Percentiles rank a stretch among this genome's conserved stretches.
Evolutionary conservation across 2,888 invertebrate genomes (phyloP).

Genomic region (Marasmarcha lunaedactyla): DNA sequence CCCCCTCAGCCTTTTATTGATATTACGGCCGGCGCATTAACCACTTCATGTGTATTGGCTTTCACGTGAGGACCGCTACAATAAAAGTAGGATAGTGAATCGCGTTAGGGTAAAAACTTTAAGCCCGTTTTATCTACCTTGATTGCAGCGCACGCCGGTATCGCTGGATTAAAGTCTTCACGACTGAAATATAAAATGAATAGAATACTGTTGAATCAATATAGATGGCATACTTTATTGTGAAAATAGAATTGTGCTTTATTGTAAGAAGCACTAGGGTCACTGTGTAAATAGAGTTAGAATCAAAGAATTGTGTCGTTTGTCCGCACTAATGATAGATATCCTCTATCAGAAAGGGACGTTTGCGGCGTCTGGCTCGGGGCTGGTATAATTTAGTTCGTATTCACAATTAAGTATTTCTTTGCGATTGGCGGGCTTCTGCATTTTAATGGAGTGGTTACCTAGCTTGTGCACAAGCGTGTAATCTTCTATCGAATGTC

Average conservation of each 20-base stretch:
- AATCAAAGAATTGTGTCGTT: too few relatives aligned
- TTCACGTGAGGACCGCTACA: constrained; percentile 34
- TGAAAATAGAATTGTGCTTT: too few relatives aligned
- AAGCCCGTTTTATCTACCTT: constrained; percentile 2
- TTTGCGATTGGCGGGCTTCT: neutral
- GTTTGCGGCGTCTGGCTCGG: too few relatives aligned
- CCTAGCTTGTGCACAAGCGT: neutral
- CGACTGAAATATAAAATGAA: neutral
- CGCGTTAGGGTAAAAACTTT: constrained; percentile 24
- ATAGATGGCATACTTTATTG: too few relatives aligned
- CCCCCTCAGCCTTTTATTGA: constrained; percentile 38
- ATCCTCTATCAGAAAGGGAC: too few relatives aligned
- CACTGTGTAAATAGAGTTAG: too few relatives aligned
- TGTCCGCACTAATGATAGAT: too few relatives aligned
- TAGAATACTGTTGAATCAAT: too few relatives aligned
- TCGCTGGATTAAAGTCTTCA: neutral
- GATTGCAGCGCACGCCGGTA: neutral
- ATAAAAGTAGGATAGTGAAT: constrained; percentile 38
- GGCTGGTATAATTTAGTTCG: too few relatives aligned
- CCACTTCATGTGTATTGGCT: constrained; percentile 50
- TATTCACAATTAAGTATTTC: too few relatives aligned
- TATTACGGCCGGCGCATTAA: constrained; percentile 54
- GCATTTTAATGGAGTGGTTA: neutral
- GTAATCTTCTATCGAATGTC: constrained; percentile 21
- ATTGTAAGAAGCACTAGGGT: too few relatives aligned